Evolutionary conservation across 2,888 invertebrate genomes (phyloP), one percentile per base, ranked within the genome.

Genomic region (Thymelicus acteon): DNA sequence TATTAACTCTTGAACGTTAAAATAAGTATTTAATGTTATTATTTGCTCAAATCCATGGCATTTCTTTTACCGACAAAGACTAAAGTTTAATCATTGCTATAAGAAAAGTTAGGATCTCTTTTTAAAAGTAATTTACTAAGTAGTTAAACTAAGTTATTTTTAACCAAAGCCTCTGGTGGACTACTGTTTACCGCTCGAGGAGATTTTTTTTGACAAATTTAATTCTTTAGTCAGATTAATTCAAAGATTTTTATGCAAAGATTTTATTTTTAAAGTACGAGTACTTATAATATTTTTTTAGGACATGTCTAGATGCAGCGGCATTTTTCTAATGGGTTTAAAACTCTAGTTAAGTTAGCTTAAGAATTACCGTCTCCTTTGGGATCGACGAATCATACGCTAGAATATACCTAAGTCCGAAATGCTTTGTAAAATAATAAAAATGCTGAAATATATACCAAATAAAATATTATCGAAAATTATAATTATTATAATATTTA

Each of bases 361-460:
- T 78, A 79, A 78, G 77, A 75, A 75, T 72, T 80, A 82, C 82
- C 78, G 90, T 90, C 87, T 89, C 89, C 90, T 74, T 74, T 2
- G 71, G 89, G 91, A 88, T 87, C 58, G 87, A 92, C 87, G 79
- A 86, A 88, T 92, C 93, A 93, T 93, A 93, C 92, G 93, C 93
- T 93, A 93, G 93, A 92, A 91, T 91, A 91, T 89, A 92, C 93
- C 93, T 92, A 93, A 93, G 93, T 90, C 84, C 85, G 79, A 78
- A 88, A 80, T 87, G 92, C 92, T 93, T 92, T 93, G 92, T 93
- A 93, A 54, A 82, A 89, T 76, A 78, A 75, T 37, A 60, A 78
- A 80, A 84, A 84, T 76, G 90, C 91, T 87, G 82, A 82, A 80
- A 80, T 85, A 86, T 80, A 87, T 82, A 91, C 89, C 89, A 89